A percentile compares a stretch with the other conserved stretches of the same genome.
Conservation (phyloP, 2,113 vertebrate species). For the Empidonax traillii region DNA sequence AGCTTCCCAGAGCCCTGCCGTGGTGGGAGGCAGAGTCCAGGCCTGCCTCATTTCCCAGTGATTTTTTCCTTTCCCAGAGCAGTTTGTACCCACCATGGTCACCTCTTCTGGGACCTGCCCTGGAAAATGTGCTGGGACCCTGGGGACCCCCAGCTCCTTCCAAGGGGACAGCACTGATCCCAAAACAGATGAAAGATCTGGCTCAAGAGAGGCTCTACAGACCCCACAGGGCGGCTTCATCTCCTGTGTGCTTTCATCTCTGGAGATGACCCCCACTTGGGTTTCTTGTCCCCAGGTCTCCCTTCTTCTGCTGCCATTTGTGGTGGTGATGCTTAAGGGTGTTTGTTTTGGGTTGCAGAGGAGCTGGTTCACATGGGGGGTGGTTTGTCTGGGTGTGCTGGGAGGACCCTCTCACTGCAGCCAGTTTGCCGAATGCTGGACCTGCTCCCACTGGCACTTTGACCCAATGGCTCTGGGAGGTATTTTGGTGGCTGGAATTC, state of each 20-base stretch:
- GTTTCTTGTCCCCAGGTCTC: not conserved
- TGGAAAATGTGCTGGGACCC: not conserved
- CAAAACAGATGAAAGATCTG: not conserved
- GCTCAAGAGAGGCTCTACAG: not conserved
- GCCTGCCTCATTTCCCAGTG: not conserved
- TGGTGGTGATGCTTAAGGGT: not conserved
- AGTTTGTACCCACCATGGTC: not conserved
- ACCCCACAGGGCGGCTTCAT: not conserved
- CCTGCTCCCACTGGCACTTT: not conserved
- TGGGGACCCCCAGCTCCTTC: not conserved
- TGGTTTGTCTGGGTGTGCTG: not conserved
- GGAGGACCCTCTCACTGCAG: not conserved
- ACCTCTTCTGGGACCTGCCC: not conserved
- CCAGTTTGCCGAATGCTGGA: fast-evolving
- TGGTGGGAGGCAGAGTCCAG: not conserved
- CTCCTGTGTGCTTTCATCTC: not conserved
- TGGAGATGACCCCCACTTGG: fast-evolving
- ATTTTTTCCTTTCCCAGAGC: not conserved
- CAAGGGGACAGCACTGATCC: not conserved
- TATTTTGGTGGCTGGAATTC: not conserved
- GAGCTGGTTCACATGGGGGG: not conserved
- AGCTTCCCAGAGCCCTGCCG: not conserved
- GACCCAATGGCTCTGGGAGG: not conserved
- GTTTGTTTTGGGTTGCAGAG: not conserved
- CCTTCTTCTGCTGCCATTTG: not conserved